These are phyloP conservation scores for Pristionchus entomophagus DNA, from an alignment of 2,888 invertebrate genomes.

Conservation along the genomic window DNA sequence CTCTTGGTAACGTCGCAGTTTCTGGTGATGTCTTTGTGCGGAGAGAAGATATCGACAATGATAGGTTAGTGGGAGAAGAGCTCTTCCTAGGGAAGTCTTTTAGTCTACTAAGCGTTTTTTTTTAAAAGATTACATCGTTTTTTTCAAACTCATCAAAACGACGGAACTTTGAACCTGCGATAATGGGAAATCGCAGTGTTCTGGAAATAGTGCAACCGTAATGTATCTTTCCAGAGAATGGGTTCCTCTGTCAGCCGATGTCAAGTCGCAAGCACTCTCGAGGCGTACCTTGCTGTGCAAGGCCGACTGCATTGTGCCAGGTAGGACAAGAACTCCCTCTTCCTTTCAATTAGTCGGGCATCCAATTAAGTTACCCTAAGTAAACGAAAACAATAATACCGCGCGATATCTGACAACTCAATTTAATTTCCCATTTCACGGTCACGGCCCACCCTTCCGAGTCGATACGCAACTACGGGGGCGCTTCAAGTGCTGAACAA, in stretches of 20 bases:
- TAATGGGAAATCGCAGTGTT: too few relatives aligned
- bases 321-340: constrained; percentile 50
- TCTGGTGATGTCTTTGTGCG: constrained; percentile 65
- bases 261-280: constrained; percentile 47
- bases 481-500: constrained; percentile 57
- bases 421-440: neutral
- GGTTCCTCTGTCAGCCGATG: constrained; percentile 43
- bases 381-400: too few relatives aligned
- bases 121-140: too few relatives aligned
- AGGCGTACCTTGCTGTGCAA: constrained; percentile 59
- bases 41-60: constrained; percentile 69
- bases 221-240: constrained; percentile 49
- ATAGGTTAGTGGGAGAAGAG: constrained; percentile 41
- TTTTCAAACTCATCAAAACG: too few relatives aligned
- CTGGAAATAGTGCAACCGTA: too few relatives aligned
- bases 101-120: too few relatives aligned
- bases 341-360: too few relatives aligned
- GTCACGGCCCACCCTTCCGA: constrained; percentile 62
- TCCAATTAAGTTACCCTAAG: too few relatives aligned
- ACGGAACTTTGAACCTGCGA: too few relatives aligned
- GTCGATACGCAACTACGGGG: constrained; percentile 53
- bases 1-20: constrained; percentile 68
- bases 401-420: too few relatives aligned
- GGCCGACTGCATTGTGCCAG: constrained; percentile 72
- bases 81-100: too few relatives aligned